Percentiles rank a stretch among this genome's conserved stretches.
Evolutionary conservation across 2,797 vertebrate species (phyloP).

Genomic region (Parauchenoglanis punctatus): DNA sequence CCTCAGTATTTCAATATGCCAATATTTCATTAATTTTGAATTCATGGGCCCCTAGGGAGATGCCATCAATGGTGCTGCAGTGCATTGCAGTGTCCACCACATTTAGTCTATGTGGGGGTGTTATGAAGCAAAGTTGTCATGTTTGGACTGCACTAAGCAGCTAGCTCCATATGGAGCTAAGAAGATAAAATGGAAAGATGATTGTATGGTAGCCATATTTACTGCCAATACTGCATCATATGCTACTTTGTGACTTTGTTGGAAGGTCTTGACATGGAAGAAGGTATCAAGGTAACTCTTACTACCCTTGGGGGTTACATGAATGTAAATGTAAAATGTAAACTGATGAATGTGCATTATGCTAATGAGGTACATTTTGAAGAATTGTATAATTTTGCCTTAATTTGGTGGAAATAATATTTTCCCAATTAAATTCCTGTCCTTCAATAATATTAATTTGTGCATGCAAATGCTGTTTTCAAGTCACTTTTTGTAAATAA

Average conservation of each 20-base stretch:
- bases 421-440: background rate
- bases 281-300: background rate
- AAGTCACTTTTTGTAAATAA: background rate
- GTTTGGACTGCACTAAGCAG: background rate
- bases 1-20: too few species aligned
- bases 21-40: too few species aligned
- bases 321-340: background rate
- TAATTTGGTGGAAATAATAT: background rate
- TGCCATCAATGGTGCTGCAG: too few species aligned
- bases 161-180: background rate
- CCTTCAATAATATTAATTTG: background rate
- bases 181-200: background rate
- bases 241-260: background rate
- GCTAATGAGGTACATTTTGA: background rate
- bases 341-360: background rate
- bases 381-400: background rate
- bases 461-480: background rate
- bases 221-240: background rate
- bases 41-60: too few species aligned
- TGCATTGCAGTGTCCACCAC: too few species aligned
- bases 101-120: too few species aligned
- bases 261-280: background rate
- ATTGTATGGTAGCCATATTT: background rate
- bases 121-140: background rate
- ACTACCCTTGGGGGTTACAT: background rate